Evolutionary conservation across 37 sponge, comb jelly and placozoan genomes (phyloP).

Genomic region (Geodia barretti): DNA sequence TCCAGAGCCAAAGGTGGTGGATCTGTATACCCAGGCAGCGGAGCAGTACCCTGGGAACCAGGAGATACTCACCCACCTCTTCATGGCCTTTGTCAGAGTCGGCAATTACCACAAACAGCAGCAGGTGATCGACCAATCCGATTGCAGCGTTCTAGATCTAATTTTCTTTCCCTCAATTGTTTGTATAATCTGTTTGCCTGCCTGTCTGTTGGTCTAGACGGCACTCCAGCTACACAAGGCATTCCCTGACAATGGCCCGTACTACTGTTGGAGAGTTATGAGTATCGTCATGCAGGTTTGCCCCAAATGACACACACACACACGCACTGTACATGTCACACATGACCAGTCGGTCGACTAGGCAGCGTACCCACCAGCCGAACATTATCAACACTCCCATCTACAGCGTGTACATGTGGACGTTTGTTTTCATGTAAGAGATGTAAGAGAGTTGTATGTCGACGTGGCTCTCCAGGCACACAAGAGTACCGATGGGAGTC

Average conservation of each 20-base stretch:
- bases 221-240: constrained; percentile 76
- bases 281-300: constrained; percentile 95
- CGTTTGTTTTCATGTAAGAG: background rate
- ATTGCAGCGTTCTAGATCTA: too few relatives aligned
- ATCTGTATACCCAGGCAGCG: constrained; percentile 83
- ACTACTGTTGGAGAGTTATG: constrained; percentile 97
- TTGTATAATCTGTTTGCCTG: background rate
- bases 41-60: constrained; percentile 78
- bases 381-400: too few relatives aligned
- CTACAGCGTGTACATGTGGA: background rate
- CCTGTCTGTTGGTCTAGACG: constrained; percentile 21
- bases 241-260: constrained; percentile 79
- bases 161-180: background rate
- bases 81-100: constrained; percentile 94
- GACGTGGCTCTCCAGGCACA: constrained; percentile 32
- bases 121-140: too few relatives aligned
- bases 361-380: too few relatives aligned
- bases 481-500: constrained; percentile 16
- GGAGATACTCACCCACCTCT: constrained; percentile 91
- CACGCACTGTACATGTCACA: too few relatives aligned
- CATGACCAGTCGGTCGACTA: too few relatives aligned
- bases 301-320: too few relatives aligned
- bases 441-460: background rate
- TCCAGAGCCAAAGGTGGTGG: constrained; percentile 74
- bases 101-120: constrained; percentile 93